Base-by-base conservation (phyloP, 2,888 invertebrate species). In the Reticulitermes lucifugus region DNA sequence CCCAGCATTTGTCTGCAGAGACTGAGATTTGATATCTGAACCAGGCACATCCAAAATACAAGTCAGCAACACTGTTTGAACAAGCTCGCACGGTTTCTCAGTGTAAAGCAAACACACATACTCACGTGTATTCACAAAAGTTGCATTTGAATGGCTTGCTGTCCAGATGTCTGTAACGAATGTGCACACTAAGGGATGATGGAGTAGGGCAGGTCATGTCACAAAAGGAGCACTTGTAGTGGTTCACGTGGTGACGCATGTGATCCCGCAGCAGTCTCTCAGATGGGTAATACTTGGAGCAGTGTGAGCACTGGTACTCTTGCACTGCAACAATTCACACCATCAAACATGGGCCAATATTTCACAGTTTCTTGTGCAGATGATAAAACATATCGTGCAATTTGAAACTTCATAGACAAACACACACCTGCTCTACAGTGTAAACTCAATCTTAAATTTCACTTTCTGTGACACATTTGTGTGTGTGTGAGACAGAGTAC, bases 131-230 rank as follows among this genome's bases (percentile, higher is more conserved):
- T 2, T 92, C 90, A 88, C 96, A 94, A 14, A 93, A 90, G 22
- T 92, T 91, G 89, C 96, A 97, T 84, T 93, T 92, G 89, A 93
- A 95, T 0, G 94, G 94, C 87, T 94, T 93, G 70, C 90, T 90
- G n/a, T 91, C 89, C 85, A 91, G 90, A 89, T 98, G 98, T 1
- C 96, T 91, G 90, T 96, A 97, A 55, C 95, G 93, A 85, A 98
- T 94, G 90, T 98, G 98, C 75, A 93, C 86, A 79, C 90, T 89
- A 41, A 98, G 92, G 84, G 94, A 93, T 22, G 96, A 94, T 2
- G 95, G 95, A 25, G 95, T 94, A 18, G 95, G 94, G 89, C 97
- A 96, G 0, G 97, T 96, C 97, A 98, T 97, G 90, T 98, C 97
- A 91, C 98, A 98, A 90, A 95, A 93, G 12, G 94, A 93, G 90